Evolutionary conservation across 1,140 invertebrate species (phyloP).

Genomic region (Papilio machaon): DNA sequence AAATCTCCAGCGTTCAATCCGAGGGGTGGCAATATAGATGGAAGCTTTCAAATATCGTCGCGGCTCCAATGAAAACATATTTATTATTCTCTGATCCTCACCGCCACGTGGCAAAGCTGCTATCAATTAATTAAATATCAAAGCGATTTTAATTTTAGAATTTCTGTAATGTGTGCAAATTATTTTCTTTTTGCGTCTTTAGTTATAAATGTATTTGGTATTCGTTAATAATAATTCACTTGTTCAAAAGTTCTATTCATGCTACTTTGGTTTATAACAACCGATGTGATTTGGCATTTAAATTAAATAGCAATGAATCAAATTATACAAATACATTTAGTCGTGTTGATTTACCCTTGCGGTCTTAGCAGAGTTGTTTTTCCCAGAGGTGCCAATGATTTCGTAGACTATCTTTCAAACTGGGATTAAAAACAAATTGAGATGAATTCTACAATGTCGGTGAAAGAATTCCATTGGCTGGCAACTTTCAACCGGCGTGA

Average conservation of each 20-base stretch:
- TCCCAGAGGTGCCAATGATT: not conserved
- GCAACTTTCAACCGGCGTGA: not conserved
- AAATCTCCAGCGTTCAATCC: slow-evolving; percentile 18
- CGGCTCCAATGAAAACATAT: slow-evolving; percentile 18
- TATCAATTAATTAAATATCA: not conserved
- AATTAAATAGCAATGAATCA: slow-evolving; percentile 1
- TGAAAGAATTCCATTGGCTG: slow-evolving; percentile 9
- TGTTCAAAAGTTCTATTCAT: not conserved
- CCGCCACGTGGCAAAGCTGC: not conserved
- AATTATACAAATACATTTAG: slow-evolving; percentile 4
- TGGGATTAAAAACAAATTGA: slow-evolving; percentile 29
- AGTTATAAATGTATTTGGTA: not conserved
- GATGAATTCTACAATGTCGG: slow-evolving; percentile 11
- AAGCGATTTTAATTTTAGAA: not conserved
- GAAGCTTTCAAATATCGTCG: slow-evolving; percentile 22
- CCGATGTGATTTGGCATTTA: not conserved
- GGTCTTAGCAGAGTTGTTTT: not conserved
- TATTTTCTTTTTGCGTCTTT: not conserved
- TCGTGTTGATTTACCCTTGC: not conserved
- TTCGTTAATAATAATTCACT: not conserved
- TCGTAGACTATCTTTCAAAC: slow-evolving; percentile 24
- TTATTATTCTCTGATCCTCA: slow-evolving; percentile 21
- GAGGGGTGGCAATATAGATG: slow-evolving; percentile 26
- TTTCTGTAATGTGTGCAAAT: not conserved
- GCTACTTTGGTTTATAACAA: not conserved